Conservation (phyloP, 2,888 invertebrate species). For the Callyntrura sp. region DNA sequence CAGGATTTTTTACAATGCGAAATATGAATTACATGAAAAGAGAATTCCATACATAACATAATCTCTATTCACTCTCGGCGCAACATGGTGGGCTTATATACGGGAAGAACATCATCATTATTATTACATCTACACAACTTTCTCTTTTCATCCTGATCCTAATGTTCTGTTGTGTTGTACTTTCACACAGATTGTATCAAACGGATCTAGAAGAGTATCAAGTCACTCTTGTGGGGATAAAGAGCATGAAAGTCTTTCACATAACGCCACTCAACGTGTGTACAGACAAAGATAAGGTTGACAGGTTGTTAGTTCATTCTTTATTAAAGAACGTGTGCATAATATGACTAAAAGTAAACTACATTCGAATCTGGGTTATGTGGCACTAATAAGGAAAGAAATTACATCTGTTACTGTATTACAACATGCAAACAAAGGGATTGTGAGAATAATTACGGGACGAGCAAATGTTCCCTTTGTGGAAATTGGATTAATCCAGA, state of each 20-base stretch:
- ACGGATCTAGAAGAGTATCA: not conserved
- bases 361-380: not conserved
- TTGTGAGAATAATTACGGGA: conserved; percentile 42
- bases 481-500: conserved; percentile 39
- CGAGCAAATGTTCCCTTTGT: conserved; percentile 39
- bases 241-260: conserved; percentile 22
- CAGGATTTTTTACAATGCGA: too few relatives aligned
- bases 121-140: conserved; percentile 21
- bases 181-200: conserved; percentile 38
- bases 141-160: conserved; percentile 19
- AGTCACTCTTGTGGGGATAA: conserved; percentile 18
- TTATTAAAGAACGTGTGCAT: conserved; percentile 2
- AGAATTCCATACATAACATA: not conserved
- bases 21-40: too few relatives aligned
- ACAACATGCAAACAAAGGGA: conserved; percentile 25
- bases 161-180: conserved; percentile 15
- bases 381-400: conserved; percentile 12
- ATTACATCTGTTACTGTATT: conserved; percentile 11
- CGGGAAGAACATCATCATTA: conserved; percentile 8
- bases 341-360: not conserved
- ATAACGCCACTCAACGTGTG: not conserved
- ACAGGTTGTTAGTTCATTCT: not conserved
- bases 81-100: too few relatives aligned
- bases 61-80: not conserved
- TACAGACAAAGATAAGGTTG: conserved; percentile 10